Conservation (phyloP, 1,140 invertebrate genomes). For the Frieseomelitta varia region DNA sequence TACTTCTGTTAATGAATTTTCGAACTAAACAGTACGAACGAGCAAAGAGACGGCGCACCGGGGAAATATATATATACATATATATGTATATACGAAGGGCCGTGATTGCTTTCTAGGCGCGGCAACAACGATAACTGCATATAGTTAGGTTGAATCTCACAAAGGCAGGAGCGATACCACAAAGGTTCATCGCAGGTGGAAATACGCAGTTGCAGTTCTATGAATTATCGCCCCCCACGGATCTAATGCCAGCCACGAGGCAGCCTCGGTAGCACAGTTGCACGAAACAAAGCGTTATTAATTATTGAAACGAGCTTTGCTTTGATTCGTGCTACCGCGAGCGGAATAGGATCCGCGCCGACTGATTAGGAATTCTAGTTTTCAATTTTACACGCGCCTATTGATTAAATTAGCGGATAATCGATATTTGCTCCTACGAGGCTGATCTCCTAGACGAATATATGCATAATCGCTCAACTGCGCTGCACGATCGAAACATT, state of each 20-base stretch:
- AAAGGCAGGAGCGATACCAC: background rate
- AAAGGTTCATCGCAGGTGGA: constrained; percentile 5
- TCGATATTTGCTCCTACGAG: background rate
- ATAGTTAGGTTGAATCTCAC: background rate
- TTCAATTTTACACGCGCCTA: background rate
- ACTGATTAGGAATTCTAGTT: background rate
- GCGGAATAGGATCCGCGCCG: too few relatives aligned
- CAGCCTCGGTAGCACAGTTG: background rate
- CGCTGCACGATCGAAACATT: too few relatives aligned
- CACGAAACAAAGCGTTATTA: constrained; percentile 28
- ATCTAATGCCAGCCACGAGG: background rate
- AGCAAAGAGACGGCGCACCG: background rate
- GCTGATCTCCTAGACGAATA: background rate
- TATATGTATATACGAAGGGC: background rate
- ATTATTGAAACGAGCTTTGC: constrained; percentile 24
- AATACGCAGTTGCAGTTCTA: background rate
- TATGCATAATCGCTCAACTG: too few relatives aligned
- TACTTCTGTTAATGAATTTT: background rate
- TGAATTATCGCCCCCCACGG: constrained; percentile 8
- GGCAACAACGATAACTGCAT: too few relatives aligned
- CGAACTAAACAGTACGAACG: background rate
- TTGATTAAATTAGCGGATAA: background rate
- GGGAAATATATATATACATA: background rate
- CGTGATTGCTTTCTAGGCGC: background rate
- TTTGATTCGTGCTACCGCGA: background rate